These are phyloP conservation scores for Aporophyla lueneburgensis DNA, from an alignment of 2,888 invertebrate species.

Conservation along the genomic window DNA sequence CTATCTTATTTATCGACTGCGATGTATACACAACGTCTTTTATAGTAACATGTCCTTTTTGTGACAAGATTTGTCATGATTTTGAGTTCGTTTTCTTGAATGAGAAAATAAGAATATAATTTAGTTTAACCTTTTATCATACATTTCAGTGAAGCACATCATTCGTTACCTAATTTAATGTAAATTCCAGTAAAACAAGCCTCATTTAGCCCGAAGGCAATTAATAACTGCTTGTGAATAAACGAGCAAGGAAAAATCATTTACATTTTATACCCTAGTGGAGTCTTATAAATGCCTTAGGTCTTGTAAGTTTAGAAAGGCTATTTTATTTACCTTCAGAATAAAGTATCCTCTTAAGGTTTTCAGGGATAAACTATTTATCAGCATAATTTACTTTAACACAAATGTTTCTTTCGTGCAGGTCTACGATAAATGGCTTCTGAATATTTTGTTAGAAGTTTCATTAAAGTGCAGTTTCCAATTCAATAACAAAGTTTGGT, in stretches of 20 bases:
- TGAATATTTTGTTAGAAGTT: constrained; percentile 13
- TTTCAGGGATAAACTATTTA: constrained; percentile 16
- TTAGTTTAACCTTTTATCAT: constrained; percentile 14
- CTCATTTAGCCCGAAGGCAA: background rate
- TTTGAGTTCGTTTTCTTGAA: background rate
- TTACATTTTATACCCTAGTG: constrained; percentile 10
- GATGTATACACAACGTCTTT: constrained; percentile 1
- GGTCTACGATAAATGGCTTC: constrained; percentile 4
- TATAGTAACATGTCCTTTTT: constrained; percentile 21
- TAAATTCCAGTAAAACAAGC: background rate
- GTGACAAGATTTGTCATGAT: background rate
- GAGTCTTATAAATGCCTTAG: constrained; percentile 32
- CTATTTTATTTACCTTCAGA: constrained; percentile 30
- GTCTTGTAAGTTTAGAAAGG: constrained; percentile 26
- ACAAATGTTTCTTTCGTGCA: constrained; percentile 20
- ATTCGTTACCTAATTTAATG: constrained; percentile 6
- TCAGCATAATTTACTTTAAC: background rate
- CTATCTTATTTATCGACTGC: constrained; percentile 12
- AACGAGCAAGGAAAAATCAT: constrained; percentile 2
- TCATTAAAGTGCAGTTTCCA: constrained; percentile 33
- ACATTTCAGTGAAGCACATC: background rate
- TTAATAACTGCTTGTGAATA: constrained; percentile 25
- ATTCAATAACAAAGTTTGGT: constrained; percentile 4
- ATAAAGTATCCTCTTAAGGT: constrained; percentile 18
- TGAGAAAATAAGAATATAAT: background rate